phyloP scores from a whole-genome alignment of 2,113 vertebrate species.

The Nerophis ophidion region DNA sequence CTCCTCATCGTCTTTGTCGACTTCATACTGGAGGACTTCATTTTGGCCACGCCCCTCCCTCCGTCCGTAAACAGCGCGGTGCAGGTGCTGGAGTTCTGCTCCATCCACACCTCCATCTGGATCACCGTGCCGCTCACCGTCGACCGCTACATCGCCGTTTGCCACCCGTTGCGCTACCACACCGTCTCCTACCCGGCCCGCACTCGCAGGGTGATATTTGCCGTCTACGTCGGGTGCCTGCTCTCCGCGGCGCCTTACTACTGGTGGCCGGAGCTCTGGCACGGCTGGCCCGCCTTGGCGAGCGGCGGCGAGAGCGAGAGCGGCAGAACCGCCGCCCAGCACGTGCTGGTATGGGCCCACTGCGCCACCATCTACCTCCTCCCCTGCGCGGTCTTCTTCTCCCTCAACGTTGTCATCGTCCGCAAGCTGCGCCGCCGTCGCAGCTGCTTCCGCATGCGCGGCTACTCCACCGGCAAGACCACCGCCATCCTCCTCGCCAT shows the following conservation, averaged over 20 bases:
- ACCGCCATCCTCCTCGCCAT: conserved; percentile 93
- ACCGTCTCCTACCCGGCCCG: conserved; percentile 91
- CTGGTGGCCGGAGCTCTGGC: conserved; percentile 98
- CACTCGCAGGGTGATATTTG: conserved; percentile 84
- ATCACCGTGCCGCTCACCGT: conserved; percentile 92
- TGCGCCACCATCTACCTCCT: conserved; percentile 90
- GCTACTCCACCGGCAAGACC: conserved; percentile 91
- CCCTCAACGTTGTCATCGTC: conserved; percentile 88
- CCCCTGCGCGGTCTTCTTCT: conserved; percentile 92
- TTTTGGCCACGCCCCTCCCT: conserved; percentile 82
- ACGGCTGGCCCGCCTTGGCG: conserved; percentile 59
- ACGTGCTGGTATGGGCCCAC: conserved; percentile 90
- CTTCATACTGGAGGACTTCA: conserved; percentile 92
- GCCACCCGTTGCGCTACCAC: conserved; percentile 92
- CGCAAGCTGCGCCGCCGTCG: conserved; percentile 81
- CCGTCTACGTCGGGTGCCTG: conserved; percentile 86
- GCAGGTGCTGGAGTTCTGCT: conserved; percentile 91
- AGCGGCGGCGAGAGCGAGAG: conserved; percentile 66
- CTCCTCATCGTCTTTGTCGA: conserved; percentile 95
- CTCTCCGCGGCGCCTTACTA: conserved; percentile 89
- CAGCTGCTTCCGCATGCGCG: conserved; percentile 85
- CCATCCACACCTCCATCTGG: conserved; percentile 97
- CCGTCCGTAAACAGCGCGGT: conserved; percentile 81
- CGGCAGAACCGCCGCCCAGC: conserved; percentile 79
- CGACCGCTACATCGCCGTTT: conserved; percentile 92